Base-by-base conservation (phyloP, 2,797 vertebrate species). In the Chiloscyllium punctatum region DNA sequence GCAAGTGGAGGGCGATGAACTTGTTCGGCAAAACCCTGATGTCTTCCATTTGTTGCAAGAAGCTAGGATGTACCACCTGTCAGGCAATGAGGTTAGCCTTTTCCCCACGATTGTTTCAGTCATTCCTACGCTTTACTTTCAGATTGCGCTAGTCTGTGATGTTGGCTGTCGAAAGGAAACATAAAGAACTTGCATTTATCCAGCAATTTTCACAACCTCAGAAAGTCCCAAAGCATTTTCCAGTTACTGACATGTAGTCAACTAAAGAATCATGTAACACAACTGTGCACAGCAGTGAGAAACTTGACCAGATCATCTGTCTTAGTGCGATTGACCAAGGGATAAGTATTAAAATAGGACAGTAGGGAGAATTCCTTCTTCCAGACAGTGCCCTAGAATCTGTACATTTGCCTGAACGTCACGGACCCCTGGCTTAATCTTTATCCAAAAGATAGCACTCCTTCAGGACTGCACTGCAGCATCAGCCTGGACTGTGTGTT, bases 21-120 rank as follows among this genome's bases (percentile, higher is more conserved):
- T 99, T 96, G 98, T 99, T 96, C 98, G 99, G 15, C 96, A 96
- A 96, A 99, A 98, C 96, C 98, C 98, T 0, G 98, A 99, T 79
- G 98, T 97, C 27, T 99, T 99, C 96, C 97, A 98, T 7, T 97
- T 99, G 96, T 96, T 99, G 95, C 99, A 99, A 97, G 99, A 99
- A 97, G 98, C 98, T 62, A 98, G 99, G 71, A 97, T 97, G 96
- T 99, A 99, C 96, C 98, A 99, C 96, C 98, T 99, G 79, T 98
- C 98, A 0, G 99, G 99, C 96, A 98, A 97, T 33, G 99, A 99
- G 98, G 99, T 99, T 96, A 72, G 94, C 72, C 42, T 33, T 48
- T 30, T 51, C 15, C 30, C 11, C 9, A n/a, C 7, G 57, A 91
- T 33, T 62, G 30, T 18, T 37, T 68, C 33, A 25, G 62, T 69